Conservation (phyloP, 1,140 invertebrate species). For the Hirudo medicinalis region DNA sequence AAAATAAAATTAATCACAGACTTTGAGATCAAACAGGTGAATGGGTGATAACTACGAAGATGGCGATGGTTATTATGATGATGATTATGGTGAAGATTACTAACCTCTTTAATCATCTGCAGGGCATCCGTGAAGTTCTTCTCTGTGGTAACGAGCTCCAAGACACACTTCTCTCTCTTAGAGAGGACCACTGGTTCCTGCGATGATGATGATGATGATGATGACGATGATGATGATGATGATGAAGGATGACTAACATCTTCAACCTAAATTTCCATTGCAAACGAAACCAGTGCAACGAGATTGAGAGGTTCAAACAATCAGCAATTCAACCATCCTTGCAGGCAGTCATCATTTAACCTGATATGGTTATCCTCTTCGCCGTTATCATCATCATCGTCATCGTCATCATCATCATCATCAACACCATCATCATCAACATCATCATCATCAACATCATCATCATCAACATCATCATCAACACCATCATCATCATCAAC, state of each 20-base stretch:
- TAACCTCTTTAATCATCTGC: constrained; percentile 54
- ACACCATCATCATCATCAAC: not conserved
- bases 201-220: not conserved
- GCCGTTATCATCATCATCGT: not conserved
- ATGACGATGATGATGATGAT: constrained; percentile 13
- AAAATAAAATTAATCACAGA: too few species aligned
- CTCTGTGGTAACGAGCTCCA: constrained; percentile 89
- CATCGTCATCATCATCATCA: not conserved
- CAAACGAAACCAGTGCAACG: too few species aligned
- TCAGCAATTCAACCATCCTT: not conserved
- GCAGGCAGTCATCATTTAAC: not conserved
- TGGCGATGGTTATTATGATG: too few species aligned
- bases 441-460: not conserved
- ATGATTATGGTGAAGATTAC: not conserved
- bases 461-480: not conserved
- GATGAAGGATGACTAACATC: not conserved
- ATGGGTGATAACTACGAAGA: not conserved
- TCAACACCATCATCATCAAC: not conserved
- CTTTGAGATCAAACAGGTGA: too few species aligned
- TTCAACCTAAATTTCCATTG: too few species aligned
- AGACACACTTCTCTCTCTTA: constrained; percentile 86
- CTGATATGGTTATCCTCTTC: not conserved
- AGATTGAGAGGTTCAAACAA: not conserved
- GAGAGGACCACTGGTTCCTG: constrained; percentile 12
- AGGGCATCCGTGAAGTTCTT: constrained; percentile 90